A percentile compares a stretch with the other conserved stretches of the same genome.
Evolutionary conservation across 1,140 invertebrate genomes (phyloP).

Genomic region (Phymastichus coffea): DNA sequence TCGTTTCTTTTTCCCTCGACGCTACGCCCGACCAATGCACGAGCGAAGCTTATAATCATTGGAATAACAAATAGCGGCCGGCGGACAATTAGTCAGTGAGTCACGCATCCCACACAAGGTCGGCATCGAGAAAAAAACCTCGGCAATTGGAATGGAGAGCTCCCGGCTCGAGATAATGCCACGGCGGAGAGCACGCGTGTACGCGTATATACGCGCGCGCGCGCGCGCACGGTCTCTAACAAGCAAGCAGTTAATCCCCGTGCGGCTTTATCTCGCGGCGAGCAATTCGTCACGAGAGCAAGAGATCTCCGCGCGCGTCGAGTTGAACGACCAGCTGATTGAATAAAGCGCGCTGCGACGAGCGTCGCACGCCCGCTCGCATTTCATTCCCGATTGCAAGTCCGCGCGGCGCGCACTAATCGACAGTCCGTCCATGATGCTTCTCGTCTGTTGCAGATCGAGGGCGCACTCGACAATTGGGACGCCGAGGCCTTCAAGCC

Average conservation of each 20-base stretch:
- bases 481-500: conserved; percentile 43
- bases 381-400: not conserved
- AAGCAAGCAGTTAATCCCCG: conserved; percentile 19
- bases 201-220: too few species aligned
- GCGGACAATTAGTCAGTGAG: too few species aligned
- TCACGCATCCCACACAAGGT: too few species aligned
- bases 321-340: conserved; percentile 20
- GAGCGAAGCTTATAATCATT: too few species aligned
- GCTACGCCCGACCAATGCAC: too few species aligned
- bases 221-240: too few species aligned
- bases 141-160: too few species aligned
- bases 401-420: not conserved
- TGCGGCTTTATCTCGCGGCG: conserved; percentile 14
- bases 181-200: not conserved
- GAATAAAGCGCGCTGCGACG: conserved; percentile 3
- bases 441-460: conserved; percentile 41
- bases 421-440: not conserved
- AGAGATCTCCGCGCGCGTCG: not conserved
- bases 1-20: too few species aligned
- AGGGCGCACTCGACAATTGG: conserved; percentile 47
- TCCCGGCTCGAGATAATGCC: not conserved
- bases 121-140: too few species aligned
- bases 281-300: conserved; percentile 21
- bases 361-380: not conserved
- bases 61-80: too few species aligned